Conservation (phyloP, 2,113 vertebrate genomes). For the Tenrec ecaudatus region DNA sequence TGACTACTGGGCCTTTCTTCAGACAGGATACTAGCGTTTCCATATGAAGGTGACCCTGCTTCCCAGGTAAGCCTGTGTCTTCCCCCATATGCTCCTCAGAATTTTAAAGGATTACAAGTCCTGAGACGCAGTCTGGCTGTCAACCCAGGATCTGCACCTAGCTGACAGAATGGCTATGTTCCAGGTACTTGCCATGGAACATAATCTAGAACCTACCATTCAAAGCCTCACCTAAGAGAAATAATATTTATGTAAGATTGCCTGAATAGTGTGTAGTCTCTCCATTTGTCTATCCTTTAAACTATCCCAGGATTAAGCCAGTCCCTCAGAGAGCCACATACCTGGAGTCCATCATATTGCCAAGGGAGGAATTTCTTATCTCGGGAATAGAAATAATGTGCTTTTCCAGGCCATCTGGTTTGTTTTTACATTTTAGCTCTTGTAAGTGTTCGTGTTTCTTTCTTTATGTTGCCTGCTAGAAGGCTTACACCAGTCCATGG, state of each 20-base stretch:
- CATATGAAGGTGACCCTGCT: background rate
- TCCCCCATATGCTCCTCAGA: background rate
- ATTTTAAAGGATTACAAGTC: conserved; percentile 2
- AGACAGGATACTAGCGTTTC: background rate
- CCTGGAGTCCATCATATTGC: conserved; percentile 83
- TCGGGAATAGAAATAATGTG: conserved; percentile 80
- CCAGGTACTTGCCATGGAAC: conserved; percentile 35
- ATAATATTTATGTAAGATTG: conserved; percentile 62
- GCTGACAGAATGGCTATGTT: conserved; percentile 49
- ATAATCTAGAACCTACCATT: conserved; percentile 66
- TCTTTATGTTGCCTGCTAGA: conserved; percentile 73
- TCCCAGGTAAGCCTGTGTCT: background rate
- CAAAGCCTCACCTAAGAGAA: conserved; percentile 66
- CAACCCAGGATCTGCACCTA: conserved; percentile 16
- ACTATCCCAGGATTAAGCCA: conserved; percentile 72
- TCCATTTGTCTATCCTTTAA: conserved; percentile 73
- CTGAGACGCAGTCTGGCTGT: conserved; percentile 53
- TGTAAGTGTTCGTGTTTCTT: conserved; percentile 70
- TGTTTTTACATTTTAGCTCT: conserved; percentile 77
- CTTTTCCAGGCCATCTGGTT: conserved; percentile 82
- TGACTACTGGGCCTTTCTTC: background rate
- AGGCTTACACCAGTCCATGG: conserved; percentile 52
- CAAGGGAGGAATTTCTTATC: conserved; percentile 81
- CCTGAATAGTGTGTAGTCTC: conserved; percentile 56
- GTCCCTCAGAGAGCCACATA: conserved; percentile 75